Conservation (phyloP, 2,113 vertebrate genomes). For the Oncorhynchus tshawytscha region DNA sequence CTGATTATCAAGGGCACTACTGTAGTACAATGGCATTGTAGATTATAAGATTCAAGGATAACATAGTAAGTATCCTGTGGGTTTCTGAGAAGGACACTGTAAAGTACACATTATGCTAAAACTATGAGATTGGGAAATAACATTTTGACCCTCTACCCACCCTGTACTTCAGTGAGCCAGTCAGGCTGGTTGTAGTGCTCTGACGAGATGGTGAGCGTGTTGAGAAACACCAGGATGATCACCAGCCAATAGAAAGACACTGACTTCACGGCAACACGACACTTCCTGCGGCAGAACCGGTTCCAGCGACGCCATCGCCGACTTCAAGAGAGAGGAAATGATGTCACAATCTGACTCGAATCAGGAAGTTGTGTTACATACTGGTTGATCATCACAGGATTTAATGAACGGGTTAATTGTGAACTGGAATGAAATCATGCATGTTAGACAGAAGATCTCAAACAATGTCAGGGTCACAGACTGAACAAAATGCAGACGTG, state of each 20-base stretch:
- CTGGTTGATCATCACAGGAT: no score
- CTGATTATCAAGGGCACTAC: no score
- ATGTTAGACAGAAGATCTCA: no score
- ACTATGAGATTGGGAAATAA: no score
- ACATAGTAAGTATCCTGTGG: no score
- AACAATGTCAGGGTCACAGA: no score
- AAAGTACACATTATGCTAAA: no score
- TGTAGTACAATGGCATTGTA: no score
- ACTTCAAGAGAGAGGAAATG: slow-evolving; percentile 67
- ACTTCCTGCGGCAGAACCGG: slow-evolving; percentile 90
- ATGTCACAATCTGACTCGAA: neutral
- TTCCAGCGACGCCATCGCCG: slow-evolving; percentile 98
- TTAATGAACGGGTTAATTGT: no score
- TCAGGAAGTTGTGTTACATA: neutral
- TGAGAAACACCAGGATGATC: slow-evolving; percentile 97
- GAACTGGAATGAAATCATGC: no score
- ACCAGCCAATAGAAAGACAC: slow-evolving; percentile 98
- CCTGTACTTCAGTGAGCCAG: slow-evolving; percentile 95
- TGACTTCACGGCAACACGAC: slow-evolving; percentile 93
- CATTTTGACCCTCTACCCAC: slow-evolving; percentile 60
- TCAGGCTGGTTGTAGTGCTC: slow-evolving; percentile 95
- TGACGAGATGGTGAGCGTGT: slow-evolving; percentile 96
- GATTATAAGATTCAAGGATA: no score
- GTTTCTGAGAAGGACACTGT: no score
- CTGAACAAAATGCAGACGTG: neutral